phyloP scores from a whole-genome alignment of 2,888 invertebrate genomes.

The Deroplatys truncata region DNA sequence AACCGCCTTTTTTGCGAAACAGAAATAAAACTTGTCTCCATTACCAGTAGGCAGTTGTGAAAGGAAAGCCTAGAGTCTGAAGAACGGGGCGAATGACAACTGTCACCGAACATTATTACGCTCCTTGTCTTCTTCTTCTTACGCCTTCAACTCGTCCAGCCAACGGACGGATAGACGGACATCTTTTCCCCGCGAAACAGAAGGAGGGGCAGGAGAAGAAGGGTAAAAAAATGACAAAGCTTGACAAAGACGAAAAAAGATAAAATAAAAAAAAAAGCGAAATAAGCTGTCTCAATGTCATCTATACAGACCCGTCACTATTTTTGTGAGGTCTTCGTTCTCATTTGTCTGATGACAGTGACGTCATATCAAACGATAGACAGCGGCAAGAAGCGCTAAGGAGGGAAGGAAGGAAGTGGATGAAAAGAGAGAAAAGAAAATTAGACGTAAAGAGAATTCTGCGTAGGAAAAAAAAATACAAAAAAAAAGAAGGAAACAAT shows the following conservation, averaged over 20 bases:
- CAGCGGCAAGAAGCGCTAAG: conserved; percentile 3
- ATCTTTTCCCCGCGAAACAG: conserved; percentile 3
- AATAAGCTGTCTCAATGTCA: conserved; percentile 32
- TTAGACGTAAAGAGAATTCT: background rate
- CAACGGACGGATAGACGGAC: conserved; percentile 28
- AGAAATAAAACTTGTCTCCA: conserved; percentile 30
- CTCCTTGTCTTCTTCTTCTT: conserved; percentile 31
- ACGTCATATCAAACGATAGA: conserved; percentile 19
- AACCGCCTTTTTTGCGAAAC: background rate
- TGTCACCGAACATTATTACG: conserved; percentile 47
- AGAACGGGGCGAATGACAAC: conserved; percentile 42
- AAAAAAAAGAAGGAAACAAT: background rate
- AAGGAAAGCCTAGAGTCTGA: background rate
- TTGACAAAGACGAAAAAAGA: conserved; percentile 26
- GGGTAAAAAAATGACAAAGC: conserved; percentile 28
- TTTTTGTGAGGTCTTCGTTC: conserved; percentile 28
- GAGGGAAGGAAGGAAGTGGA: conserved; percentile 1
- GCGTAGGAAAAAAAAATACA: background rate
- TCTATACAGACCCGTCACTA: conserved; percentile 28
- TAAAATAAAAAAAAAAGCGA: conserved; percentile 20
- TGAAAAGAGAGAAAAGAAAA: background rate
- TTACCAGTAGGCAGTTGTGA: conserved; percentile 22
- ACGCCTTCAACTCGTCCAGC: conserved; percentile 20
- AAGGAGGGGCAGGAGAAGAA: conserved; percentile 6
- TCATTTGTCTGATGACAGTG: conserved; percentile 31